A percentile compares a stretch with the other conserved stretches of the same genome.
phyloP scores from a whole-genome alignment of 1,140 invertebrate genomes.

The Marisa cornuarietis region DNA sequence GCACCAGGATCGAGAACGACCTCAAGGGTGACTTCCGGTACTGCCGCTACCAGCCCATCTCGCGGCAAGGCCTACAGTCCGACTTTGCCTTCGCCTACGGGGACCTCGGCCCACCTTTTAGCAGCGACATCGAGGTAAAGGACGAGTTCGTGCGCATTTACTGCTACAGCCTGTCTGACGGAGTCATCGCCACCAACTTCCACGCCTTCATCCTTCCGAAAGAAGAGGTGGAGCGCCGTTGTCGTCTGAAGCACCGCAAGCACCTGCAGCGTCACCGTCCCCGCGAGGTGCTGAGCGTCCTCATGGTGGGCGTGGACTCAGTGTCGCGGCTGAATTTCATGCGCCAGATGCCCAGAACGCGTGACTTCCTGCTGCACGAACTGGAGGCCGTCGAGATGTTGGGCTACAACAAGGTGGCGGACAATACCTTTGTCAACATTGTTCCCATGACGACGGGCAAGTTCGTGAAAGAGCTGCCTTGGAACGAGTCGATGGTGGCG shows the following conservation, averaged over 20 bases:
- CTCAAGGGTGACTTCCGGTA: slow-evolving; percentile 53
- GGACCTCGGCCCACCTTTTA: slow-evolving; percentile 21
- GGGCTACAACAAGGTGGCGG: slow-evolving; percentile 64
- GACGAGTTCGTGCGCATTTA: slow-evolving; percentile 58
- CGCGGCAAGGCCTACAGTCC: slow-evolving; percentile 37
- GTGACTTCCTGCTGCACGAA: slow-evolving; percentile 68
- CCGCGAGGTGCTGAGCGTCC: slow-evolving; percentile 67
- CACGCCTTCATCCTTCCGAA: slow-evolving; percentile 65
- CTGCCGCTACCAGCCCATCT: slow-evolving; percentile 58
- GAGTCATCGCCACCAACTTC: slow-evolving; percentile 64
- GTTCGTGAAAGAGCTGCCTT: slow-evolving; percentile 61
- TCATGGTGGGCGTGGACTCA: slow-evolving; percentile 87
- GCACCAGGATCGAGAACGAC: slow-evolving; percentile 40
- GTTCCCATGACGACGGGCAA: slow-evolving; percentile 61
- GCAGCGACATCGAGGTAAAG: slow-evolving; percentile 34
- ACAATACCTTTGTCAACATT: slow-evolving; percentile 66
- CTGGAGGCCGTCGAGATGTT: slow-evolving; percentile 57
- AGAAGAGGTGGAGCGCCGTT: slow-evolving; percentile 55
- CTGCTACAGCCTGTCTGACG: slow-evolving; percentile 47
- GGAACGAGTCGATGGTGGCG: slow-evolving; percentile 55
- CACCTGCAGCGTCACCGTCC: slow-evolving; percentile 29
- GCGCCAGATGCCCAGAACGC: slow-evolving; percentile 81
- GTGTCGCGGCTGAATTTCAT: slow-evolving; percentile 86
- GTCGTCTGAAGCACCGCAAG: slow-evolving; percentile 37
- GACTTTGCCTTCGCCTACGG: slow-evolving; percentile 36